A percentile compares a stretch with the other conserved stretches of the same genome.
Conservation (phyloP, 2,113 vertebrate species). For the Microtus pennsylvanicus region DNA sequence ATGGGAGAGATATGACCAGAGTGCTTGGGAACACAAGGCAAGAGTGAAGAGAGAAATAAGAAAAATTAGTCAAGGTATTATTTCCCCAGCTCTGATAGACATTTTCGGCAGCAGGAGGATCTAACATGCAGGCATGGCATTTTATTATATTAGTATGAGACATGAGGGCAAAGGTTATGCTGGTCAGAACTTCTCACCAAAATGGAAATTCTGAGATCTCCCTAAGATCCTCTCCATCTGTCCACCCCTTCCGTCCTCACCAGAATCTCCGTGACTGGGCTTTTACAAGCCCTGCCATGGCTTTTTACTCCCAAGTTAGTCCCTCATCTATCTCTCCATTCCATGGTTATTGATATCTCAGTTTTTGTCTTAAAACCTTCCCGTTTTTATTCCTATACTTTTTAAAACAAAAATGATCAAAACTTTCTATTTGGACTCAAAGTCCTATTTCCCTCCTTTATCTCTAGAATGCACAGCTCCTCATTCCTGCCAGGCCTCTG, state of each 20-base stretch:
- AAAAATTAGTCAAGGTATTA: not conserved
- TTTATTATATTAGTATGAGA: not conserved
- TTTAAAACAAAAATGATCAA: not conserved
- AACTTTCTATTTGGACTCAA: no score
- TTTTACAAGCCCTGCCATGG: not conserved
- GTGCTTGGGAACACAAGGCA: no score
- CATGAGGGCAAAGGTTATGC: not conserved
- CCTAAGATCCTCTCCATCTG: not conserved
- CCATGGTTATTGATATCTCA: not conserved
- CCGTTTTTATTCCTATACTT: not conserved
- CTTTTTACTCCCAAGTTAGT: not conserved
- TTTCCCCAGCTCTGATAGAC: not conserved
- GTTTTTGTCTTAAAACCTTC: not conserved
- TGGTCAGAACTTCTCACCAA: not conserved
- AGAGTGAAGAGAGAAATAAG: not conserved
- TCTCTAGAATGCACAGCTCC: not conserved
- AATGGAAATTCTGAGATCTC: not conserved
- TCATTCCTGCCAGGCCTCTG: not conserved
- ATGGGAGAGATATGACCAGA: not conserved
- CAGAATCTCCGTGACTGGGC: no score
- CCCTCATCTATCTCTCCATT: not conserved
- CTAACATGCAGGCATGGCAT: accelerated
- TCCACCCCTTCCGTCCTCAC: not conserved
- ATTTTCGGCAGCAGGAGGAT: not conserved
- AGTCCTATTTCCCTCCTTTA: accelerated